phyloP scores from a whole-genome alignment of 2,888 invertebrate species.

The Frankliniella intonsa region DNA sequence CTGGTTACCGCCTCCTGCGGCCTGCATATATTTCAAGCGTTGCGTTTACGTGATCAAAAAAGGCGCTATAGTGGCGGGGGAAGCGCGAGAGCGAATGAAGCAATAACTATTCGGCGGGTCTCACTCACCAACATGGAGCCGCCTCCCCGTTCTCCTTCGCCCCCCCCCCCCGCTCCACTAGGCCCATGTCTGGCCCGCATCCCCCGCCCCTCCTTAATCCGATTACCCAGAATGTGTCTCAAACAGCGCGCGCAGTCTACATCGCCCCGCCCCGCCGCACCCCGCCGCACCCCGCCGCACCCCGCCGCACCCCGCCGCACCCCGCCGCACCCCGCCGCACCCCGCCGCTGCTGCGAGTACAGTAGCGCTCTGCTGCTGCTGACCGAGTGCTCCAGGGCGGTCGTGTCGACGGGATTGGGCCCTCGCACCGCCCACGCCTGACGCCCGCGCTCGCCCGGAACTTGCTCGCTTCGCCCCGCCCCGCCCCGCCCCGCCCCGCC shows the following conservation, averaged over 20 bases:
- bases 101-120: too few relatives aligned
- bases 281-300: background rate
- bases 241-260: constrained; percentile 1
- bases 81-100: too few relatives aligned
- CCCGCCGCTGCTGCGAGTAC: background rate
- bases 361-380: background rate
- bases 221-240: background rate
- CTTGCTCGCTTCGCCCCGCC: too few relatives aligned
- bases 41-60: too few relatives aligned
- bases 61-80: too few relatives aligned
- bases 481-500: too few relatives aligned
- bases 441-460: too few relatives aligned
- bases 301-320: background rate
- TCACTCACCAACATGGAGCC: too few relatives aligned
- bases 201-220: background rate
- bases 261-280: background rate
- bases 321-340: background rate
- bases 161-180: background rate
- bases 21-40: too few relatives aligned
- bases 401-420: too few relatives aligned
- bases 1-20: too few relatives aligned
- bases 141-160: background rate
- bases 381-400: background rate
- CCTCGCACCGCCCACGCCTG: too few relatives aligned
- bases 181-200: background rate